A percentile compares a stretch with the other conserved stretches of the same genome.
phyloP scores from a whole-genome alignment of 2,113 vertebrate species.

The Siniperca chuatsi region DNA sequence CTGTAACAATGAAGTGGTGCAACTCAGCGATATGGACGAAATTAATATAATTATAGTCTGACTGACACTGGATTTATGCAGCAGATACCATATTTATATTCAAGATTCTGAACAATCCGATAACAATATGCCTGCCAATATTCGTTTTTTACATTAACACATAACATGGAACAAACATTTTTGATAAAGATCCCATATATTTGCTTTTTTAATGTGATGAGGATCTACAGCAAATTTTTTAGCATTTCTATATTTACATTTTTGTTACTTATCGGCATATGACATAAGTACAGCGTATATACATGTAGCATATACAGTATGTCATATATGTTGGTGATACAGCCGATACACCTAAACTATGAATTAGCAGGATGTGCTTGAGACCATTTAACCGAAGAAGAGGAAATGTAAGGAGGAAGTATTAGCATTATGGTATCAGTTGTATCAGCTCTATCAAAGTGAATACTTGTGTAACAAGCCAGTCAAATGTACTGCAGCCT shows the following conservation, averaged over 20 bases:
- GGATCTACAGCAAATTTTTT: background rate
- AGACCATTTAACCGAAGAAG: background rate
- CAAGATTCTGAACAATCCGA: background rate
- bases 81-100: background rate
- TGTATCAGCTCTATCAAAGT: background rate
- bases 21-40: background rate
- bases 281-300: background rate
- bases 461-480: background rate
- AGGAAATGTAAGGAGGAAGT: background rate
- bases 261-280: background rate
- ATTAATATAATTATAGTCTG: background rate
- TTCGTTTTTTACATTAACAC: background rate
- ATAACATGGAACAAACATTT: background rate
- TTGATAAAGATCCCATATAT: too few relatives aligned
- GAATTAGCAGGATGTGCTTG: background rate
- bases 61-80: background rate
- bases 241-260: background rate
- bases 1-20: slow-evolving; percentile 73
- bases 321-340: too few relatives aligned
- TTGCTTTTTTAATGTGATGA: background rate
- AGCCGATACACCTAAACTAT: background rate
- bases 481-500: background rate
- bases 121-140: background rate
- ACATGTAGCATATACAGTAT: background rate
- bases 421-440: background rate